These are phyloP conservation scores for Acleris holmiana DNA, from an alignment of 2,888 invertebrate genomes.

Conservation along the genomic window DNA sequence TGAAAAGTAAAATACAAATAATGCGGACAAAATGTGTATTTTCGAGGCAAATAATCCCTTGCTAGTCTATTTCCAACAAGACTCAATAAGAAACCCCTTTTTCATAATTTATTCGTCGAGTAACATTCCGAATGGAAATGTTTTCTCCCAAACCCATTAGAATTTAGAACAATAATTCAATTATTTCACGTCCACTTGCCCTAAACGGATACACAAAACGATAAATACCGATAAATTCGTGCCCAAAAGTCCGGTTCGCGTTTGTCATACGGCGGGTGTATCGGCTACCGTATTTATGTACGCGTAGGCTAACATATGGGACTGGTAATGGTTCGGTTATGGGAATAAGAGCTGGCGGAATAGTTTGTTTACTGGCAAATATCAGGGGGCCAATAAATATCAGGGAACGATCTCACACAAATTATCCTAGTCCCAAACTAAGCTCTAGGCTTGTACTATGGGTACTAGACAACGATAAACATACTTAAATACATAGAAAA, in stretches of 20 bases:
- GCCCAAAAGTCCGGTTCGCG: slow-evolving; percentile 35
- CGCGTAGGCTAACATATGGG: slow-evolving; percentile 9
- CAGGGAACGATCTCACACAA: no score
- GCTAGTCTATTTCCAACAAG: no score
- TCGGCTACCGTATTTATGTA: slow-evolving; percentile 19
- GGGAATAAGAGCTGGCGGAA: not conserved
- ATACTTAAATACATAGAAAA: no score
- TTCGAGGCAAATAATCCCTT: no score
- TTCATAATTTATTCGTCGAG: not conserved
- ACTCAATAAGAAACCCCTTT: slow-evolving; percentile 2
- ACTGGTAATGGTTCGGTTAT: not conserved
- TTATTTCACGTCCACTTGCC: slow-evolving; percentile 32
- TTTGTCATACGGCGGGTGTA: slow-evolving; percentile 32
- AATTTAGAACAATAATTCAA: slow-evolving; percentile 31
- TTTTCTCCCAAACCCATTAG: slow-evolving; percentile 14
- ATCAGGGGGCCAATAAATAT: no score
- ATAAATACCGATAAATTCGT: slow-evolving; percentile 37
- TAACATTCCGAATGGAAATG: not conserved
- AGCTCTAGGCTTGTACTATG: no score
- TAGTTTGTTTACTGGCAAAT: not conserved
- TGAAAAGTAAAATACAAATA: no score
- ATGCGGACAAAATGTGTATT: no score
- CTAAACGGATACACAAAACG: slow-evolving; percentile 30
- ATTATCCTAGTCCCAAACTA: no score
- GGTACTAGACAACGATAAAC: no score